A percentile compares a stretch with the other conserved stretches of the same genome.
These are phyloP conservation scores for Drosophila quinaria DNA, from an alignment of 2,888 invertebrate species.

Conservation along the genomic window DNA sequence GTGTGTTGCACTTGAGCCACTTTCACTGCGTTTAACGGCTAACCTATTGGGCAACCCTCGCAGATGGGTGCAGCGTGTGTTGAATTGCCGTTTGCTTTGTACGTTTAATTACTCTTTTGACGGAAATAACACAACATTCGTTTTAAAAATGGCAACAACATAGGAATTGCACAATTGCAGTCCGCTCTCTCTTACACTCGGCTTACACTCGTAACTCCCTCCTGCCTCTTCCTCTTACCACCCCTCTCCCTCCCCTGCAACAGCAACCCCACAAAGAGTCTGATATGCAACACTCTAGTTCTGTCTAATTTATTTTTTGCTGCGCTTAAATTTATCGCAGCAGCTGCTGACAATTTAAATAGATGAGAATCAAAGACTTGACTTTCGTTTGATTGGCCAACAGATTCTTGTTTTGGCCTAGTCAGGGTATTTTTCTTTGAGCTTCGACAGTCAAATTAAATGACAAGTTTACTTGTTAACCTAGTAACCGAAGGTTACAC, in stretches of 20 bases:
- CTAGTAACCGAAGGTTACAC: too few species aligned
- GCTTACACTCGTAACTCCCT: neutral
- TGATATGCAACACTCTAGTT: slow-evolving; percentile 38
- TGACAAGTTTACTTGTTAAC: slow-evolving; percentile 67
- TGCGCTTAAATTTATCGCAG: slow-evolving; percentile 44
- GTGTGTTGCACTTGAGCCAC: slow-evolving; percentile 13
- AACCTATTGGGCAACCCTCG: slow-evolving; percentile 38
- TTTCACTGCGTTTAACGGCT: neutral
- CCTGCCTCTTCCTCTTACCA: neutral
- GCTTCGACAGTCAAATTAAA: slow-evolving; percentile 64
- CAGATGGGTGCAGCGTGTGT: slow-evolving; percentile 37
- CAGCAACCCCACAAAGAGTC: slow-evolving; percentile 2
- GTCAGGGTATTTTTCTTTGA: slow-evolving; percentile 51
- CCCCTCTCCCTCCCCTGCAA: too few species aligned
- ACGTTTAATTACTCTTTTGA: slow-evolving; percentile 79
- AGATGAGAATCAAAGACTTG: slow-evolving; percentile 33
- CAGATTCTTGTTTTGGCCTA: neutral
- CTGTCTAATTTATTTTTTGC: neutral
- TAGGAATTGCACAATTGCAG: slow-evolving; percentile 46
- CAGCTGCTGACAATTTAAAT: slow-evolving; percentile 44
- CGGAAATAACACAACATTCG: slow-evolving; percentile 79
- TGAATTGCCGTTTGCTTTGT: slow-evolving; percentile 73
- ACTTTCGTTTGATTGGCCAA: slow-evolving; percentile 40
- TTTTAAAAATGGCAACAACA: slow-evolving; percentile 61
- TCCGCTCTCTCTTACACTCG: neutral